Evolutionary conservation across 2,888 invertebrate genomes (phyloP).

Genomic region (Cheilosia impressa): DNA sequence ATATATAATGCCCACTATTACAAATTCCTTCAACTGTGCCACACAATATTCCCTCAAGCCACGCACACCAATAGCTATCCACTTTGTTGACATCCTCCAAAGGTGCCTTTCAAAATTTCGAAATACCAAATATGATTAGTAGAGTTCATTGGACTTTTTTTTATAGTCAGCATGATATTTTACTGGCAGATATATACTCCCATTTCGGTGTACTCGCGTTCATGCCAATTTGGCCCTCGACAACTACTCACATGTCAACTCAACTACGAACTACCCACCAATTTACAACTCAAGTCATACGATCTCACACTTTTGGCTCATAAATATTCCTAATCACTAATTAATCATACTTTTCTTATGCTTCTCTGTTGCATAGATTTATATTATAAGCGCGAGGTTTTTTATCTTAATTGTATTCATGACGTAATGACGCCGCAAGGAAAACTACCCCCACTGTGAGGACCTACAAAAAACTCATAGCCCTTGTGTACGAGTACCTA

Average conservation of each 20-base stretch:
- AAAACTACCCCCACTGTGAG: slow-evolving; percentile 28
- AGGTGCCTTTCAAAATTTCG: too few species aligned
- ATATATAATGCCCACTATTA: too few species aligned
- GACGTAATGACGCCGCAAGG: slow-evolving; percentile 57
- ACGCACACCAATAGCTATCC: too few species aligned
- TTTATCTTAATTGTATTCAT: slow-evolving; percentile 74
- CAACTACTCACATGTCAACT: slow-evolving; percentile 21
- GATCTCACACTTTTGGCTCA: slow-evolving; percentile 49
- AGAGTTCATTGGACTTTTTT: background rate
- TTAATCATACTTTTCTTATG: slow-evolving; percentile 69
- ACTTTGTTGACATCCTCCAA: too few species aligned
- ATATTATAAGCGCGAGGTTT: slow-evolving; percentile 23
- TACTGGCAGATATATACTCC: background rate
- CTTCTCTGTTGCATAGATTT: slow-evolving; percentile 24
- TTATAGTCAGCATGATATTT: background rate
- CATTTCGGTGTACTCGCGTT: background rate
- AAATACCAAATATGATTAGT: too few species aligned
- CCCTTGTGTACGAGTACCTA: background rate
- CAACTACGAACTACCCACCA: slow-evolving; percentile 34
- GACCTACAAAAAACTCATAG: background rate
- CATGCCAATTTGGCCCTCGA: background rate
- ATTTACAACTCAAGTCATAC: slow-evolving; percentile 59
- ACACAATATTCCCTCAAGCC: too few species aligned
- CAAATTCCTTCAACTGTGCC: too few species aligned
- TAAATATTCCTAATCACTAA: slow-evolving; percentile 68